Conservation (phyloP, 2,113 vertebrate species). For the Poeciliopsis occidentalis region DNA sequence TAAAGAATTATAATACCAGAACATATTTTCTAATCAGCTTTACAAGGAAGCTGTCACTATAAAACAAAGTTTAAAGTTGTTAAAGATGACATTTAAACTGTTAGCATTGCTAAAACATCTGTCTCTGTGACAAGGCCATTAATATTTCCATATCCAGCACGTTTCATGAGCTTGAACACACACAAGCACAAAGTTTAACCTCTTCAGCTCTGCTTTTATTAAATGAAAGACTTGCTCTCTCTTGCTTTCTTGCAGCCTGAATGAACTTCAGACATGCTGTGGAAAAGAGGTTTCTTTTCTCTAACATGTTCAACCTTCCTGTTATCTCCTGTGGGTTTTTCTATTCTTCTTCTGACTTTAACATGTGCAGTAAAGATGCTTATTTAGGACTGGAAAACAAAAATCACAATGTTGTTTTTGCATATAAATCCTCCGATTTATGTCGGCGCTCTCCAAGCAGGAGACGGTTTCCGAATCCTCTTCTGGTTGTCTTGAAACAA, state of each 20-base stretch:
- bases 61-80: background rate
- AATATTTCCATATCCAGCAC: background rate
- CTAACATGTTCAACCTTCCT: background rate
- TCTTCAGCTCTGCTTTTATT: background rate
- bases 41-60: background rate
- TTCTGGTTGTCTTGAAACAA: background rate
- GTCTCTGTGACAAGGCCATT: background rate
- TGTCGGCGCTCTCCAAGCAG: background rate
- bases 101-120: background rate
- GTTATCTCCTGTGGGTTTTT: background rate
- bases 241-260: background rate
- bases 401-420: background rate
- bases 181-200: background rate
- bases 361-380: background rate
- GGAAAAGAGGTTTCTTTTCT: background rate
- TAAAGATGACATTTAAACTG: background rate
- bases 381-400: background rate
- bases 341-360: background rate
- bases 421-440: background rate
- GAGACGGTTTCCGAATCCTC: background rate
- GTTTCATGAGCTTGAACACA: background rate
- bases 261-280: background rate
- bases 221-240: background rate
- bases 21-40: background rate
- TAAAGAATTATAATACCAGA: background rate